Conservation (phyloP, 2,888 invertebrate genomes). For the Epirrita christyi region DNA sequence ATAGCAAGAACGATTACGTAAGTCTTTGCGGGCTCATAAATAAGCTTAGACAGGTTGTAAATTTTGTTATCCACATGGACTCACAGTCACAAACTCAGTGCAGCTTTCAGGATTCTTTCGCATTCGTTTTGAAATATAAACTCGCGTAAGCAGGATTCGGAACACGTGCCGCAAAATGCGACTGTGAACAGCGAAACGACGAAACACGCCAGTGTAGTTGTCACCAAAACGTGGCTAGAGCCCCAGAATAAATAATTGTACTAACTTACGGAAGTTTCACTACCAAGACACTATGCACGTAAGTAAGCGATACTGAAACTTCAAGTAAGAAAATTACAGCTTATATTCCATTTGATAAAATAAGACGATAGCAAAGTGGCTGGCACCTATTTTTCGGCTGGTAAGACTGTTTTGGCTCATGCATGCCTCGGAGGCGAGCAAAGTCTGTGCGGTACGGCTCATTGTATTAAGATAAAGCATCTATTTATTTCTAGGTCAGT, state of each 20-base stretch:
- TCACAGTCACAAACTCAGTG: background rate
- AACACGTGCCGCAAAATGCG: slow-evolving; percentile 37
- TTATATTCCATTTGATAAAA: too few relatives aligned
- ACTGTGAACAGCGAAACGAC: slow-evolving; percentile 35
- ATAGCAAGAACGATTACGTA: too few relatives aligned
- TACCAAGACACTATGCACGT: background rate
- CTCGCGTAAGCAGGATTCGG: slow-evolving; percentile 35
- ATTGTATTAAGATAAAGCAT: too few relatives aligned
- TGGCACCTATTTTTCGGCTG: too few relatives aligned
- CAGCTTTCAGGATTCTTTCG: slow-evolving; percentile 24
- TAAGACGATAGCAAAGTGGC: too few relatives aligned
- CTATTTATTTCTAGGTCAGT: background rate
- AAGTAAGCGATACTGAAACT: background rate
- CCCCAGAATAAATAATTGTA: slow-evolving; percentile 2
- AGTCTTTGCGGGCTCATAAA: too few relatives aligned
- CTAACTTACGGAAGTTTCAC: background rate
- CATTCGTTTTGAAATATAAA: slow-evolving; percentile 35
- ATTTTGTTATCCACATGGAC: too few relatives aligned
- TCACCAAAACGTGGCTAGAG: slow-evolving; percentile 25
- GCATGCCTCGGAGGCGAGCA: too few relatives aligned
- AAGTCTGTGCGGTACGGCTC: too few relatives aligned
- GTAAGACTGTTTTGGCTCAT: too few relatives aligned
- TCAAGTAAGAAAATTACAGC: background rate
- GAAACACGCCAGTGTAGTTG: slow-evolving; percentile 36
- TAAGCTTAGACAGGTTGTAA: too few relatives aligned